Evolutionary conservation across 1,140 invertebrate species (phyloP), one percentile per base, ranked within the genome.

Genomic region (Manduca sexta): DNA sequence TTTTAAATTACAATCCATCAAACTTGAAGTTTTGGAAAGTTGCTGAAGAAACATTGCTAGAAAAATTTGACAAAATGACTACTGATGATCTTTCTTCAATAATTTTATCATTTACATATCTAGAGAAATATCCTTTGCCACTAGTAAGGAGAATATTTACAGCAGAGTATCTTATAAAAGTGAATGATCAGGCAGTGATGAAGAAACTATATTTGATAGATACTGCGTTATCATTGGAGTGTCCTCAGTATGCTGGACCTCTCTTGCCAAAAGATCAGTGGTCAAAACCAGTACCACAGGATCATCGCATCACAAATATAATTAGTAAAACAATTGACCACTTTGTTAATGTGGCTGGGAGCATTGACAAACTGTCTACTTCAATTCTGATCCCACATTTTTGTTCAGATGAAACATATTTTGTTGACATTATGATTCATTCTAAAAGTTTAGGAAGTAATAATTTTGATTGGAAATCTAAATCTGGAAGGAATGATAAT

Each of bases 21-120:
- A 86, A 89, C 60, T 37, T 49, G 0, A 59, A 88, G 29, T 93
- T 93, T 86, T 93, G 92, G 89, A 69, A 77, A 38, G 59, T 60
- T 13, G 69, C 90, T 11, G 91, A 93, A 69, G 62, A 78, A 30
- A 62, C 84, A n/a, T 59, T 93, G 2, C 64, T 86, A 39, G 71
- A 87, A 37, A 90, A 90, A 51, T 91, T 92, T 74, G 60, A 85
- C 12, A 87, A 90, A 57, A 88, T 94, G 30, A 79, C 77, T 38
- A 67, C 88, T n/a, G 86, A 88, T 49, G 88, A 92, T 57, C 62
- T 89, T 3, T 60, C 91, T 15, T 88, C 91, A 51, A 86, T 93
- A 40, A 67, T 93, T 26, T 73, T 93, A 6, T 87, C 90, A 3
- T 92, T 90, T 65, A 84, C 91, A 33, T 93, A 92, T 76, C 62